Evolutionary conservation across 2,113 vertebrate species (phyloP), one percentile per base, ranked within the genome.

Genomic region (Anseranas semipalmata): DNA sequence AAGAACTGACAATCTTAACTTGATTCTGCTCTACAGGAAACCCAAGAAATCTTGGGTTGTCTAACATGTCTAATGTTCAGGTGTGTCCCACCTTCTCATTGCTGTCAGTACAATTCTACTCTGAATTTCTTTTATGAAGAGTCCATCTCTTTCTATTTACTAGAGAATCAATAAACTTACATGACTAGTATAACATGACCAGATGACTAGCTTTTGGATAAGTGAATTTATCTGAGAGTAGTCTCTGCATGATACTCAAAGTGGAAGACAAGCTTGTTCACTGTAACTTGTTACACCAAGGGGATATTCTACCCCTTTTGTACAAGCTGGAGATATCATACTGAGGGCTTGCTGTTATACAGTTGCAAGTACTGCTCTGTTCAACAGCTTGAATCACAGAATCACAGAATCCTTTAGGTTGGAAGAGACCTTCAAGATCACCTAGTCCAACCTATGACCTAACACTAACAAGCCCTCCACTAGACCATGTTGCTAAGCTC

Each of bases 71-170:
- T n/a, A n/a, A n/a, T n/a, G n/a, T n/a, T n/a, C n/a, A n/a, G n/a
- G n/a, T n/a, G 1, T 60, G 30, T 48, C 27, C 15, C 6, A 9
- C 16, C 4, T 72, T 78, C 50, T 56, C 30, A 5, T 58, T 10
- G 37, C 12, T 21, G 9, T 62, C 5, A 39, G 6, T 46, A 32
- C 0, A 0, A 20, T 7, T 45, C 55, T 25, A n/a, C 10, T 50
- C 6, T 2, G 8, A 89, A 63, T 46, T 75, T 10, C 12, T 89
- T 15, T 82, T 72, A 9, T 3, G 8, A 78, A 10, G 50, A 25
- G 28, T 52, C 10, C 7, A 39, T 15, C 27, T 52, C 12, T 53
- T 53, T 52, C 18, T 9, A 41, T 77, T 71, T 78, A 15, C 30
- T 35, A 65, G 35, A 60, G 33, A 65, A 58, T 15, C 4, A 1